Base-by-base conservation (phyloP, 1,140 invertebrate genomes). In the Drosophila cardini region DNA sequence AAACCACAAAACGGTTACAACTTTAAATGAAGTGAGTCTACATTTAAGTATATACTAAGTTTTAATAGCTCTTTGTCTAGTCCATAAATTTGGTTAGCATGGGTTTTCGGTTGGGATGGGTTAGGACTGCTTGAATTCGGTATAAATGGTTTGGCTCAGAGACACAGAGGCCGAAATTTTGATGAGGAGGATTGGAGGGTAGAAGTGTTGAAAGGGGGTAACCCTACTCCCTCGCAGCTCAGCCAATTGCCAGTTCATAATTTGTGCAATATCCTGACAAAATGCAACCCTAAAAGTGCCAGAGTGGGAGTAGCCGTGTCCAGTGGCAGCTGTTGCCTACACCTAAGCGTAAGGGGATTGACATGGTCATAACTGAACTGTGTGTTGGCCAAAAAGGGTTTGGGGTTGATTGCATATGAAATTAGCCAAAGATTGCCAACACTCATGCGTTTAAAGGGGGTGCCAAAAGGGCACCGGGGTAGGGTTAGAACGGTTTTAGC, bases 391-490 rank as follows among this genome's bases (percentile, higher is more conserved):
- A 9, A 2, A 6, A 9, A 26, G 13, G 38, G 26, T 15, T 18
- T 15, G 56, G 30, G 45, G 45, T 61, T 61, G 26, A 42, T 58
- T 64, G 72, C 75, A 78, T 78, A 70, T 62, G 70, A 78, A 78
- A 78, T 75, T 78, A 74, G 72, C 65, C 72, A 78, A 74, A 75
- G 64, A 78, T 73, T 77, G 75, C 18, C 46, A 42, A 56, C 62
- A 64, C 65, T 64, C 60, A 71, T 57, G 67, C 52, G 61, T 53
- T 18, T 21, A 13, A 18, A 16, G n/a, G 15, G 38, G n/a, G 9
- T 32, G 30, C 8, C 4, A 0, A 16, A 1, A 6, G 34, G 11
- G 46, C n/a, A 1, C 21, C 21, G 21, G 1, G 2, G n/a, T 10
- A 5, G 9, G 43, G 16, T 15, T n/a, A 16, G 16, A 2, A 18